Conservation (phyloP, 1,140 invertebrate species). For the Tetramorium simillimum region DNA sequence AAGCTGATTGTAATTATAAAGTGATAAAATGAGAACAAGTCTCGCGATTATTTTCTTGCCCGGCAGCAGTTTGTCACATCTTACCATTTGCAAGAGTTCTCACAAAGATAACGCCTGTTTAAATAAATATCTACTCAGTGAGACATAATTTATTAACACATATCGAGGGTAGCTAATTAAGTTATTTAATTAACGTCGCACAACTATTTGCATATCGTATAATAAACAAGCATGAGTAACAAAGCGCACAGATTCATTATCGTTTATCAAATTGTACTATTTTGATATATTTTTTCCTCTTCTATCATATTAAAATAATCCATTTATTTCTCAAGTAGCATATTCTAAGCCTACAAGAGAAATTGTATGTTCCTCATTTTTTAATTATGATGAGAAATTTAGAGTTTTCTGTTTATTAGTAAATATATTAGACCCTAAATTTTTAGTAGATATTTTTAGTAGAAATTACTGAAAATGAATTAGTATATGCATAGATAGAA, state of each 20-base stretch:
- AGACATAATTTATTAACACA: neutral
- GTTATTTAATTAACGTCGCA: constrained; percentile 1
- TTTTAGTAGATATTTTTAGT: neutral
- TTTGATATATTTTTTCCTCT: neutral
- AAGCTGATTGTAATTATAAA: neutral
- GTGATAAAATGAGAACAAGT: neutral
- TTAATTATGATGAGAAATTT: neutral
- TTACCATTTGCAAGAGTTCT: neutral
- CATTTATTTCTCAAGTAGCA: neutral
- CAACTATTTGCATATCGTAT: neutral
- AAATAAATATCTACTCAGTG: neutral
- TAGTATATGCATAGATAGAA: neutral
- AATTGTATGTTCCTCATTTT: neutral
- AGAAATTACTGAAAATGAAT: neutral
- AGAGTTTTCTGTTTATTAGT: neutral
- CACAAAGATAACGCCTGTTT: neutral
- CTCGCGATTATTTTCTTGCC: neutral
- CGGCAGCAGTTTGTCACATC: neutral
- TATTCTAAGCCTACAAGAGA: neutral
- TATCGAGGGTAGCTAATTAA: neutral
- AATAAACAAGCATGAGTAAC: neutral
- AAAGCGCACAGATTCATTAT: neutral
- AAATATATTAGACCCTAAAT: neutral
- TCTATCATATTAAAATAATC: neutral
- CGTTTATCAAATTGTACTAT: neutral